Percentiles rank a stretch among this genome's conserved stretches.
These are phyloP conservation scores for Eretmocerus hayati DNA, from an alignment of 2,888 invertebrate species.

Conservation along the genomic window DNA sequence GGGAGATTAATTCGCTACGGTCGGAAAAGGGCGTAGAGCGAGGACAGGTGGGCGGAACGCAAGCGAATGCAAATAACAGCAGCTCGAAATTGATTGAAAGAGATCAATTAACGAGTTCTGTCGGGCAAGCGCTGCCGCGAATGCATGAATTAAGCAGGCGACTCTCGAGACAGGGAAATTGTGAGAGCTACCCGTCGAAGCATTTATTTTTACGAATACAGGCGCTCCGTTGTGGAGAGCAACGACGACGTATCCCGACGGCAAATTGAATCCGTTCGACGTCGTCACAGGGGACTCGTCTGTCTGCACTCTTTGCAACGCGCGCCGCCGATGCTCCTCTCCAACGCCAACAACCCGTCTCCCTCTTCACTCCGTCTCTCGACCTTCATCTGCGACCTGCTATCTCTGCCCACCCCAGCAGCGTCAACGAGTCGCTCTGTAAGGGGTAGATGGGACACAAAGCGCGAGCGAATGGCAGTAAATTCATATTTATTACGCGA, in stretches of 20 bases:
- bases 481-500: neutral
- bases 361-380: neutral
- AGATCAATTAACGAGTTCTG: no score
- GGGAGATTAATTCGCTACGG: no score
- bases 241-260: neutral
- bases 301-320: neutral
- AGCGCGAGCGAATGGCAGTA: neutral
- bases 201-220: neutral
- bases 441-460: no score
- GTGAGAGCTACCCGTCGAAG: neutral
- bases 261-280: constrained; percentile 1
- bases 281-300: neutral
- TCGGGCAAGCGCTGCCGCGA: no score
- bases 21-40: no score
- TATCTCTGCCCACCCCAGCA: no score
- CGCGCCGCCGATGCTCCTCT: neutral
- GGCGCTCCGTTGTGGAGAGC: neutral
- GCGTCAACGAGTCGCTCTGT: no score
- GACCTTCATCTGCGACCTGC: no score
- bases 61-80: no score
- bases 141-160: neutral
- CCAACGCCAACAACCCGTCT: neutral
- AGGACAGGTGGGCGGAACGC: no score
- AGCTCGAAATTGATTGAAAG: no score
- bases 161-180: neutral